phyloP scores from a whole-genome alignment of 2,888 invertebrate genomes.

The Rhagophthalmus giganteus region DNA sequence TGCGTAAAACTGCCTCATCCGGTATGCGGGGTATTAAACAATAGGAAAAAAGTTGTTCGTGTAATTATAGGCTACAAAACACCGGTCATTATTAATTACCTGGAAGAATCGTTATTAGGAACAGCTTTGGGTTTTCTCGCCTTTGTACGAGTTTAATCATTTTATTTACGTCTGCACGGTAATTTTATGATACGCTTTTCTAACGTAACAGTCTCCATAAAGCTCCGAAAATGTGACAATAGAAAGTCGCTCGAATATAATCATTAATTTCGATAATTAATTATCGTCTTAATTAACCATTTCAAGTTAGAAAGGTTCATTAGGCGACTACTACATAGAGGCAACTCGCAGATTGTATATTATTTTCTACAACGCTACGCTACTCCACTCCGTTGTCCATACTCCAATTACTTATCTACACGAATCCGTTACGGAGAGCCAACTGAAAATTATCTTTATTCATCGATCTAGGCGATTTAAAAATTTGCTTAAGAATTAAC shows the following conservation, averaged over 20 bases:
- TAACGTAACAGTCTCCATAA: slow-evolving; percentile 13
- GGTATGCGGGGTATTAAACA: not conserved
- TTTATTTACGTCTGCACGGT: slow-evolving; percentile 7
- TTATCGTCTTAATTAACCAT: slow-evolving; percentile 39
- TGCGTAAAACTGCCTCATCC: not conserved
- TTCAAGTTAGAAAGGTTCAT: slow-evolving; percentile 23
- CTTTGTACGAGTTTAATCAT: slow-evolving; percentile 14
- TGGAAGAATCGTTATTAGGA: slow-evolving; percentile 17
- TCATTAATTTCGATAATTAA: slow-evolving; percentile 42
- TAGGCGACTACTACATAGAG: slow-evolving; percentile 23
- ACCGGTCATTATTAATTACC: slow-evolving; percentile 19
- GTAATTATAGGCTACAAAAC: slow-evolving; percentile 21
- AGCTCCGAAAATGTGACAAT: slow-evolving; percentile 29
- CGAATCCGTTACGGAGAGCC: not conserved
- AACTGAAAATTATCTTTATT: too few relatives aligned
- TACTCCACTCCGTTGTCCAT: not conserved
- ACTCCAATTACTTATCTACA: not conserved
- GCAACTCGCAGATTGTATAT: slow-evolving; percentile 12
- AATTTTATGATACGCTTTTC: slow-evolving; percentile 15
- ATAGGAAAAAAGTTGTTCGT: slow-evolving; percentile 13
- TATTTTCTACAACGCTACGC: slow-evolving; percentile 10
- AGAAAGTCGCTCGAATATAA: slow-evolving; percentile 32
- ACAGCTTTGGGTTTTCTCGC: slow-evolving; percentile 9
- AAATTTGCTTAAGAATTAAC: too few relatives aligned
- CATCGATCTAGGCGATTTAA: too few relatives aligned